Conservation (phyloP, 2,888 invertebrate species). For the Epicampocera succincta region DNA sequence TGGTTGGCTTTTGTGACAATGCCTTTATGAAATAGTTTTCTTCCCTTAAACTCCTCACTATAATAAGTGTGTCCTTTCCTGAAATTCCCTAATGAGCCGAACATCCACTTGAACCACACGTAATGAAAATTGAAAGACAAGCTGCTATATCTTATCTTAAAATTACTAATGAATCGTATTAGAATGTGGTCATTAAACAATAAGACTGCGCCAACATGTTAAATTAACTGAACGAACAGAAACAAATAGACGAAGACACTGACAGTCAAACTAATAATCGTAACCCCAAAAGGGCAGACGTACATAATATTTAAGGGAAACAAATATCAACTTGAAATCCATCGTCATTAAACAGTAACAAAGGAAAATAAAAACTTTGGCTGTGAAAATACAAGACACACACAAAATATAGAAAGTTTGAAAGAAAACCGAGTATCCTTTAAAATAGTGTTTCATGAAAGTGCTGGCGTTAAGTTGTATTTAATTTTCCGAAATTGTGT, state of each 20-base stretch:
- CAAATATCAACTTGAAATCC: neutral
- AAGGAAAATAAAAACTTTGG: too few relatives aligned
- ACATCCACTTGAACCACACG: neutral
- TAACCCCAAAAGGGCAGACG: neutral
- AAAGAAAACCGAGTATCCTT: slow-evolving; percentile 12
- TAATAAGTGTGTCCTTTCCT: too few relatives aligned
- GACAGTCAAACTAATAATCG: neutral
- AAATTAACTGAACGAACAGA: slow-evolving; percentile 25
- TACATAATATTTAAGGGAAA: neutral
- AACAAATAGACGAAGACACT: neutral
- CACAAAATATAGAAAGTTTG: slow-evolving; percentile 38
- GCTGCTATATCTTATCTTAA: slow-evolving; percentile 17
- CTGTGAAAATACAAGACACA: neutral
- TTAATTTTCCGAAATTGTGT: slow-evolving; percentile 25
- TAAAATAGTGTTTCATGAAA: slow-evolving; percentile 2
- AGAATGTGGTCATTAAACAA: slow-evolving; percentile 39
- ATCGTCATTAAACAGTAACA: slow-evolving; percentile 50
- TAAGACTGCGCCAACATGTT: slow-evolving; percentile 30
- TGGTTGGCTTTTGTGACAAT: too few relatives aligned
- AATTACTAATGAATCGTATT: slow-evolving; percentile 49
- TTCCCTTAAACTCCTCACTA: neutral
- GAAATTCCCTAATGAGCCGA: slow-evolving; percentile 15
- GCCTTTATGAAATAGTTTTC: too few relatives aligned
- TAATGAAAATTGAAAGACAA: neutral
- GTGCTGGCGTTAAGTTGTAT: slow-evolving; percentile 16